Evolutionary conservation across 2,797 vertebrate species (phyloP), one percentile per base, ranked within the genome.

Genomic region (Setipinna tenuifilis): DNA sequence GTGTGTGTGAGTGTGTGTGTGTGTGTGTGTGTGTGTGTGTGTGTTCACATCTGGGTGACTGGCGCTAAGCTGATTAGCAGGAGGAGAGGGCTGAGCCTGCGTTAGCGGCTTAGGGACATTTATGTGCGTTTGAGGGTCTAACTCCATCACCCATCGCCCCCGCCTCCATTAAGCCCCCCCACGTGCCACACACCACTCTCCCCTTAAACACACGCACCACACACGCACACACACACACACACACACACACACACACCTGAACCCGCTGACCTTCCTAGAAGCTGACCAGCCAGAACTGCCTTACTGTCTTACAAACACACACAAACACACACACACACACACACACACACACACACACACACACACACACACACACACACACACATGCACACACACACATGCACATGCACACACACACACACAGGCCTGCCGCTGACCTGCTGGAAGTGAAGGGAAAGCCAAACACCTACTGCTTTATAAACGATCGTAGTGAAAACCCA

Each of bases 91-190:
- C 71, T 78, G 71, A 78, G 31, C 71, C 71, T 44, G 31, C 31
- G 71, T 78, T 78, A 78, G 14, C 71, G 17, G 71, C 71, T 78
- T 78, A 78, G 31, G 71, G 31, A 44, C 71, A 35, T 78, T 78
- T 68, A 31, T 68, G 65, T 68, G 65, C 25, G 25, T 68, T 68
- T 68, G 65, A 68, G 65, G 65, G 65, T 68, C 65, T 31, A 65
- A 65, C 62, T 25, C n/a, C 62, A 28, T 31, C 25, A 68, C 25
- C 65, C 65, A n/a, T 25, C 23, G n/a, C 61, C 7, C 9, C 7
- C 9, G 61, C 12, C 28, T 31, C 25, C 65, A 14, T 31, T 31
- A 31, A 68, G 25, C 65, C 25, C 65, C 25, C 14, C 16, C 28
- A 31, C n/a, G 9, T 65, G n/a, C 23, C 65, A 31, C 65, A 14